A percentile compares a stretch with the other conserved stretches of the same genome.
Conservation (phyloP, 2,797 vertebrate species). For the Phaenicophaeus curvirostris region DNA sequence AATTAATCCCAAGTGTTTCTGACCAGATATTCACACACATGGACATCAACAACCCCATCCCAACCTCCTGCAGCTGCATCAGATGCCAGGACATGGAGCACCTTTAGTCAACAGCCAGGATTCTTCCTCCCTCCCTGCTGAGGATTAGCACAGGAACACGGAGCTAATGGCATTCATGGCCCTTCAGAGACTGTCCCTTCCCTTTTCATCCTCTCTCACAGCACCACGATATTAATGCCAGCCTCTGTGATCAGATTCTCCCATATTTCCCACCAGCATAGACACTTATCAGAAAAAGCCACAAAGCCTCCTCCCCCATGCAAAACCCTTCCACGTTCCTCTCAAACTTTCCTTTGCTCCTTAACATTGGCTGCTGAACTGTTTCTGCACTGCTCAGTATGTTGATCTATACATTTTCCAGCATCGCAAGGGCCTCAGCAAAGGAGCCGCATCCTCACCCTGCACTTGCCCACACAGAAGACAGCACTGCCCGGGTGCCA, state of each 20-base stretch:
- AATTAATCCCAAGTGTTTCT: background rate
- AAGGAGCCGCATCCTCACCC: background rate
- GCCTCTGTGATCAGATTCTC: background rate
- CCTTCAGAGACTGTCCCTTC: background rate
- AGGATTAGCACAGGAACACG: accelerated
- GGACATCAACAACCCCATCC: background rate
- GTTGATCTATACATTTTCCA: accelerated
- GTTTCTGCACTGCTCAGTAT: background rate
- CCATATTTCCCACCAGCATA: background rate
- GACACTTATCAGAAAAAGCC: background rate
- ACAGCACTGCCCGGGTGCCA: too few relatives aligned
- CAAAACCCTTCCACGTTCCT: accelerated
- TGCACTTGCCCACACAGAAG: background rate
- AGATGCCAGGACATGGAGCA: background rate
- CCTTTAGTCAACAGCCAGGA: background rate
- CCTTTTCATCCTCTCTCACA: background rate
- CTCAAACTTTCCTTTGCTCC: background rate
- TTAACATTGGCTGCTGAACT: background rate
- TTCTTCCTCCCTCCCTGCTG: background rate
- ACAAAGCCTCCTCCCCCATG: background rate
- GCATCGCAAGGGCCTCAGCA: background rate
- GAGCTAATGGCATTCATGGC: background rate
- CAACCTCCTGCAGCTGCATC: background rate
- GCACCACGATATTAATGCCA: background rate
- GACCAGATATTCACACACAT: accelerated